These are phyloP conservation scores for Pteruthius melanotis DNA, from an alignment of 2,113 vertebrate genomes.

Conservation along the genomic window DNA sequence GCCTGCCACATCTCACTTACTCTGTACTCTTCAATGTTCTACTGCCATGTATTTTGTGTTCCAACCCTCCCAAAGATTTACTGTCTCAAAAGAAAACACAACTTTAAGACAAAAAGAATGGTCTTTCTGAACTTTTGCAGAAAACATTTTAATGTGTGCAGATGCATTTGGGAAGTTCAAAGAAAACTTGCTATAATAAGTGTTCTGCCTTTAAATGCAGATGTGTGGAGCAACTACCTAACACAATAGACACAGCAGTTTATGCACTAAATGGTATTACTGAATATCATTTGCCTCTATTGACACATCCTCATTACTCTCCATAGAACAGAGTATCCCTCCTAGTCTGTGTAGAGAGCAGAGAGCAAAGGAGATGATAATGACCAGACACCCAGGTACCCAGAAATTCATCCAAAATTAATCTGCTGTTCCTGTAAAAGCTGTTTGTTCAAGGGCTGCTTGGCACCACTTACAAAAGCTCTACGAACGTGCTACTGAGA, in stretches of 20 bases:
- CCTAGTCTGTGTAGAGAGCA: background rate
- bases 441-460: slow-evolving; percentile 14
- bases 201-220: background rate
- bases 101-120: background rate
- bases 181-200: background rate
- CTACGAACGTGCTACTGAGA: background rate
- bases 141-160: background rate
- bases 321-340: background rate
- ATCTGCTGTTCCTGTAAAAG: slow-evolving; percentile 38
- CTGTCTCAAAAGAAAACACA: background rate
- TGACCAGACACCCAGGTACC: background rate
- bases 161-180: background rate
- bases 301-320: background rate
- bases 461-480: slow-evolving; percentile 6
- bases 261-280: background rate
- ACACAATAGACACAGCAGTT: background rate
- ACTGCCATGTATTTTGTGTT: background rate
- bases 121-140: background rate
- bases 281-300: background rate
- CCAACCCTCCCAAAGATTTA: background rate
- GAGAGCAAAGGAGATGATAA: background rate
- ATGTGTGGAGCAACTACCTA: background rate
- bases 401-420: slow-evolving; percentile 56
- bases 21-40: background rate
- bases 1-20: background rate